Percentiles rank a stretch among this genome's conserved stretches.
These are phyloP conservation scores for Aythya baeri DNA, from an alignment of 2,113 vertebrate species.

Conservation along the genomic window DNA sequence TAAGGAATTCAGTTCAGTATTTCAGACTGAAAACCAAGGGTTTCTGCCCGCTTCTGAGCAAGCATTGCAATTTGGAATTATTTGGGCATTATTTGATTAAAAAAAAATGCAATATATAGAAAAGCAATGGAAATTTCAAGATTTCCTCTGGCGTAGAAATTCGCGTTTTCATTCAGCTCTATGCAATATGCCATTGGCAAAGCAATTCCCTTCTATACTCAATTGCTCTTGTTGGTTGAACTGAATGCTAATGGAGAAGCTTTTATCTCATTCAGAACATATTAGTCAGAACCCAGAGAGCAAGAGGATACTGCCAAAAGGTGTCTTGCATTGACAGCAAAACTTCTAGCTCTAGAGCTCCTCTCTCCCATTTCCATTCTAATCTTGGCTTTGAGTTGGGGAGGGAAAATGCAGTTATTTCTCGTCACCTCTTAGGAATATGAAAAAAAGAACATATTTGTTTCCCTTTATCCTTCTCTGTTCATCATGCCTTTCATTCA, in stretches of 20 bases:
- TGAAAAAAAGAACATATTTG: neutral
- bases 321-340: slow-evolving; percentile 22
- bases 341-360: neutral
- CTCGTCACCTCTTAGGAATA: neutral
- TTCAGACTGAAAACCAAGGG: neutral
- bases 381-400: neutral
- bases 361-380: neutral
- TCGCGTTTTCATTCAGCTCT: neutral
- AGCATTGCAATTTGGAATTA: neutral
- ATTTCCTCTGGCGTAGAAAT: slow-evolving; percentile 22
- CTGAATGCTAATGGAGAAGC: slow-evolving; percentile 37
- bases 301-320: slow-evolving; percentile 12
- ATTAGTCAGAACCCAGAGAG: slow-evolving; percentile 28
- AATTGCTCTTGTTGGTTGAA: slow-evolving; percentile 14
- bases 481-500: neutral
- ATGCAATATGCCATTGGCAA: slow-evolving; percentile 38
- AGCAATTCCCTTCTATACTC: neutral
- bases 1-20: neutral
- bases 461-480: neutral
- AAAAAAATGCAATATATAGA: neutral
- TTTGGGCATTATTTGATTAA: slow-evolving; percentile 12
- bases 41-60: neutral
- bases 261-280: slow-evolving; percentile 21
- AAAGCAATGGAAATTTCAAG: neutral
- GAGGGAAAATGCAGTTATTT: neutral